Percentiles rank a stretch among this genome's conserved stretches.
Evolutionary conservation across 2,113 vertebrate species (phyloP).

Genomic region (Astur gentilis): DNA sequence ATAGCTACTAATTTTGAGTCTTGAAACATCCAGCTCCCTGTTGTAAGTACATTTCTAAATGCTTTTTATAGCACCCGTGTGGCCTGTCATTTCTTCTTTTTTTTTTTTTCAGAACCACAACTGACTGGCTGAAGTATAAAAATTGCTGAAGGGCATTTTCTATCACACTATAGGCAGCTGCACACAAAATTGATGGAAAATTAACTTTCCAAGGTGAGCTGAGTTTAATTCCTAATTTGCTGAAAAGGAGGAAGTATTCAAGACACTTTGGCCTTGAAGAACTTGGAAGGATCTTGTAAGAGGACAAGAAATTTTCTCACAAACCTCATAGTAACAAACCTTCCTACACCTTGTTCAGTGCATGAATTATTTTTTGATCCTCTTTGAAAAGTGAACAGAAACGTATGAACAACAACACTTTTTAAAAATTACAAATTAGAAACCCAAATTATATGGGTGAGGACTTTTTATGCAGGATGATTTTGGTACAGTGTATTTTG

Average conservation of each 20-base stretch:
- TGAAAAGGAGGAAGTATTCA: not conserved
- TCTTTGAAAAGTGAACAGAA: not conserved
- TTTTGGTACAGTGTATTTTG: not conserved
- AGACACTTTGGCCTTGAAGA: not conserved
- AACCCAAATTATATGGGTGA: not conserved
- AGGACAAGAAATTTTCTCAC: not conserved
- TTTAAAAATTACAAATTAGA: not conserved
- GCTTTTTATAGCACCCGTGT: not conserved
- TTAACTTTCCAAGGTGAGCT: not conserved
- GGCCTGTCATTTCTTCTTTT: not conserved
- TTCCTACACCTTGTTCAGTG: not conserved
- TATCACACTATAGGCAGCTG: not conserved
- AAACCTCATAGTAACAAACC: not conserved
- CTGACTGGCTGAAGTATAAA: not conserved
- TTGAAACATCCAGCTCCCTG: not conserved
- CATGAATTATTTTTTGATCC: not conserved
- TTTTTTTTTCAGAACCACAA: not conserved
- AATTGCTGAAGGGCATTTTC: conserved; percentile 12
- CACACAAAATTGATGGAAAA: conserved; percentile 2
- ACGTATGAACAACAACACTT: not conserved
- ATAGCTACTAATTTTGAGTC: not conserved
- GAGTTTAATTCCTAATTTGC: conserved; percentile 13
- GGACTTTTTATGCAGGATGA: not conserved
- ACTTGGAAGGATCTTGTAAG: not conserved
- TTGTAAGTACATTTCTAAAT: not conserved